phyloP scores from a whole-genome alignment of 2,113 vertebrate genomes.

The Diphyllodes magnificus region DNA sequence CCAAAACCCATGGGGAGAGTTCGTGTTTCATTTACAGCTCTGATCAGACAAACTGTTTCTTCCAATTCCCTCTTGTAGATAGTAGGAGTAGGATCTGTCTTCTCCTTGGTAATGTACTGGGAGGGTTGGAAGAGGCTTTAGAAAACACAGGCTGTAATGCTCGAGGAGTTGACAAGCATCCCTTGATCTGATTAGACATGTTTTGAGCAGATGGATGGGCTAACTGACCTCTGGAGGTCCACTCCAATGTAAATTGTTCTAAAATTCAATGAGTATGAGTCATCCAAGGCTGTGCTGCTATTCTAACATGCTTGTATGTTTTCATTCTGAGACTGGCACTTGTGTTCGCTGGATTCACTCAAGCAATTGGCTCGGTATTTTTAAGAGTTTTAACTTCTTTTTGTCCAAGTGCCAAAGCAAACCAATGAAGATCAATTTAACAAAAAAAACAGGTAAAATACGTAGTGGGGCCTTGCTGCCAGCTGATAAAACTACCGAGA shows the following conservation, averaged over 20 bases:
- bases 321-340: neutral
- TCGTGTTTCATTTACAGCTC: neutral
- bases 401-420: neutral
- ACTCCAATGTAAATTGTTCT: neutral
- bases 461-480: accelerated
- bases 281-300: neutral
- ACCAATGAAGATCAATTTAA: neutral
- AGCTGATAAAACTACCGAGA: neutral
- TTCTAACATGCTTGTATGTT: neutral
- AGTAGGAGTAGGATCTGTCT: neutral
- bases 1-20: neutral
- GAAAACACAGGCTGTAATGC: neutral
- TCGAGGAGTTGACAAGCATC: neutral
- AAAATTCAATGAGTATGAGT: neutral
- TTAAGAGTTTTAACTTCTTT: neutral
- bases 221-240: neutral
- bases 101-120: neutral
- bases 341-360: neutral
- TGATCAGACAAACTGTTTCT: neutral
- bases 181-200: neutral
- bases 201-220: neutral
- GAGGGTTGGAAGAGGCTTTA: neutral
- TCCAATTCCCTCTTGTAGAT: neutral
- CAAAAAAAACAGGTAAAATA: neutral
- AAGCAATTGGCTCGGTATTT: neutral